These are phyloP conservation scores for Physocephala rufipes DNA, from an alignment of 2,888 invertebrate species.

Conservation along the genomic window DNA sequence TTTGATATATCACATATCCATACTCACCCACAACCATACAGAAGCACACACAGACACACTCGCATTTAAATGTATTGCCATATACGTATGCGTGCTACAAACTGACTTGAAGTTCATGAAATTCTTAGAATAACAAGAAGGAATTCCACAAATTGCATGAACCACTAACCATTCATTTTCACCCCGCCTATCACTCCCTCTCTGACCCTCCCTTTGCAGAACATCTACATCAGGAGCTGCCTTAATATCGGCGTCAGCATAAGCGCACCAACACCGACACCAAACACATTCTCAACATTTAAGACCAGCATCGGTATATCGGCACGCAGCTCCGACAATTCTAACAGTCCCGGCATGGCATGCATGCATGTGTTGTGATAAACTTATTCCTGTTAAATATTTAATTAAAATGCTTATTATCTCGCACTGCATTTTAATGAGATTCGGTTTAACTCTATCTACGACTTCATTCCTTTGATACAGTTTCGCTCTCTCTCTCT, in stretches of 20 bases:
- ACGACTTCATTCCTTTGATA: constrained; percentile 7
- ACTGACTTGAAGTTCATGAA: constrained; percentile 24
- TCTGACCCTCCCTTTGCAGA: background rate
- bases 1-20: background rate
- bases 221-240: too few species aligned
- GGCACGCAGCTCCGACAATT: background rate
- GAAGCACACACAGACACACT: background rate
- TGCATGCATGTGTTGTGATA: constrained; percentile 56
- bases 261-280: too few species aligned
- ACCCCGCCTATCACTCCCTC: background rate
- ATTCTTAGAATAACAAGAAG: constrained; percentile 36
- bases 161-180: background rate
- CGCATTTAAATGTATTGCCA: background rate
- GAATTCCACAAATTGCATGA: constrained; percentile 34
- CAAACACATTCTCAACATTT: too few species aligned
- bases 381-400: constrained; percentile 64
- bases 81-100: too few species aligned
- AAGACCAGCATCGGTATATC: background rate
- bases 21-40: constrained; percentile 14
- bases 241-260: too few species aligned
- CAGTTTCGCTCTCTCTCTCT: too few species aligned
- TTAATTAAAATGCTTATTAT: constrained; percentile 54
- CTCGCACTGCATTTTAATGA: constrained; percentile 55
- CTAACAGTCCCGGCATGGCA: constrained; percentile 1
- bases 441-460: constrained; percentile 22